Base-by-base conservation (phyloP, 1,140 invertebrate species). In the Drosophila mojavensis region DNA sequence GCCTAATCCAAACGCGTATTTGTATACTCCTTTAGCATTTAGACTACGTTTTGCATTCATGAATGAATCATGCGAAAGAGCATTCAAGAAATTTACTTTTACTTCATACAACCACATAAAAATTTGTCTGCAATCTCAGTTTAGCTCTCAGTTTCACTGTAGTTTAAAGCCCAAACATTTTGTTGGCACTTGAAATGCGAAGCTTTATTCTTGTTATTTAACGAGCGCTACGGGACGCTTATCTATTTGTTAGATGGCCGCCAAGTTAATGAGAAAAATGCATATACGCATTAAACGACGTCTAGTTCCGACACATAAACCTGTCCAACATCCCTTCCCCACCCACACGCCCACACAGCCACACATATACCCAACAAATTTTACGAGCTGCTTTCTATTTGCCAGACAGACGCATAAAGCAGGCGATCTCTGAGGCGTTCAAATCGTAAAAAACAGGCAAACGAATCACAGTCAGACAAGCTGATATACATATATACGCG, bases 251-350 rank as follows among this genome's bases (percentile, higher is more conserved):
- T 62, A 66, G 79, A 56, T 48, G 62, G 62, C 45, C 43, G 39
- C n/a, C 13, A 47, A 83, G 83, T 77, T 84, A 88, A 89, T 88
- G 84, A 80, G 80, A 89, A 88, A 84, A 88, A 88, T 79, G 72
- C 82, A 72, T 58, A 64, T 58, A 64, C 63, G 62, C 69, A 80
- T 83, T 82, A 88, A 78, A 79, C 59, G 72, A 76, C 66, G 79
- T 83, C 83, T 85, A 85, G 82, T 83, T 88, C 82, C 76, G 83
- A 68, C 64, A 71, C 84, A 88, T 86, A 86, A 86, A 86, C 71
- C 63, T 86, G 73, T 48, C 56, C 24, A 26, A 9, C 20, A n/a
- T 5, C 36, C 20, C 36, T 1, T 5, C 0, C 47, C 20, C 45
- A 43, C 43, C 43, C 43, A 15, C 55, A 6, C 26, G 5, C 2